Evolutionary conservation across 1,140 invertebrate genomes (phyloP), one percentile per base, ranked within the genome.

Genomic region (Euwallacea fornicatus): DNA sequence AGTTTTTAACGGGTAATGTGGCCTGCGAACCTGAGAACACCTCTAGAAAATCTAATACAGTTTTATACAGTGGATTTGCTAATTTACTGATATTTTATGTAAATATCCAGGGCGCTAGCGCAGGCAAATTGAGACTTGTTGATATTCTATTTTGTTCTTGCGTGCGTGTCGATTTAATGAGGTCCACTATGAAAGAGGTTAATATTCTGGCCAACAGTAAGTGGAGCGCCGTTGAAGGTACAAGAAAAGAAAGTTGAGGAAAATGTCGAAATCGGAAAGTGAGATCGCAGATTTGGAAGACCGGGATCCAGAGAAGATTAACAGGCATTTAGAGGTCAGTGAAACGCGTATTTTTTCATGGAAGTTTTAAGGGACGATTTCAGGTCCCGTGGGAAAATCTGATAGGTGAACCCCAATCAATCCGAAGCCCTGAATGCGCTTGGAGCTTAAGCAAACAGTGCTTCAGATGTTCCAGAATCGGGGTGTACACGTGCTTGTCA

Each of bases 321-420:
- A 90, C 77, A 84, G 86, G 69, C 88, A 90, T 80, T 79, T 91
- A 43, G 88, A 90, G 86, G 90, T 90, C n/a, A 7, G 21, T 69
- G 6, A n/a, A 11, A 8, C 11, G 43, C 6, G 11, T 13, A 9
- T 42, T 43, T 11, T 61, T 15, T 58, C n/a, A 33, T 58, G 10
- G n/a, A 0, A 10, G 55, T 16, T 58, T 16, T 33, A 4, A 33
- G 21, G 21, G 21, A 7, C 10, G 10, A 65, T 74, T 71, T 7
- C 79, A 92, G 90, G 86, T 91, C 71, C 84, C 86, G 73, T 94
- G 91, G 88, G 88, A 91, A 72, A 91, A 93, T 75, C 86, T 93
- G 53, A 86, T 93, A 42, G 92, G 90, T 0, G 92, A 94, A 81
- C 91, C 91, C 7, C 88, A 91, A 66, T 88, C 88, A 2, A 87